Conservation (phyloP, 92 coral and sea anemone species). For the Palythoa caribaeorum region DNA sequence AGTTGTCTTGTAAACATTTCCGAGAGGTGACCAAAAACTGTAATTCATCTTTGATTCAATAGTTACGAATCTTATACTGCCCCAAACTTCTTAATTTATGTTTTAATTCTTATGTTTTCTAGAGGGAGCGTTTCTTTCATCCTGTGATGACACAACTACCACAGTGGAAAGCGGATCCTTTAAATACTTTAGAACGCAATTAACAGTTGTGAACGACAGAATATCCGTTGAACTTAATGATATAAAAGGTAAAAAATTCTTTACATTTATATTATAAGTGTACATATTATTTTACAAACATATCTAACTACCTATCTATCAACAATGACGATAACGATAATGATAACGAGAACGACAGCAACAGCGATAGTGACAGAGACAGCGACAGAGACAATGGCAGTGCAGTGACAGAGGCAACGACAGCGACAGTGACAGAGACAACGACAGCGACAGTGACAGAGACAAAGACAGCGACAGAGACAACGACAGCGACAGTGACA, state of each 20-base stretch:
- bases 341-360: too few relatives aligned
- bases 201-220: constrained; percentile 69
- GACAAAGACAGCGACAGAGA: too few relatives aligned
- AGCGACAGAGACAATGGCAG: too few relatives aligned
- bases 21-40: too few relatives aligned
- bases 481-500: too few relatives aligned
- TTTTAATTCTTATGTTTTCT: neutral
- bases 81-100: neutral
- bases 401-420: too few relatives aligned
- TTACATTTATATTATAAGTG: neutral
- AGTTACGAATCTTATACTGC: neutral
- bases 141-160: constrained; percentile 87
- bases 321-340: neutral
- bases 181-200: constrained; percentile 88
- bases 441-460: too few relatives aligned
- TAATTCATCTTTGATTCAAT: neutral
- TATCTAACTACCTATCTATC: too few relatives aligned
- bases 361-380: too few relatives aligned
- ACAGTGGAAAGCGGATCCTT: constrained; percentile 95
- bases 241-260: constrained; percentile 64
- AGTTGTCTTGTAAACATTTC: too few relatives aligned
- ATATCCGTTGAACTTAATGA: constrained; percentile 89
- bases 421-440: too few relatives aligned
- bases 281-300: neutral
- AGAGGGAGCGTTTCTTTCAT: constrained; percentile 93